phyloP scores from a whole-genome alignment of 1,140 invertebrate genomes.

The Cotesia chilonis region DNA sequence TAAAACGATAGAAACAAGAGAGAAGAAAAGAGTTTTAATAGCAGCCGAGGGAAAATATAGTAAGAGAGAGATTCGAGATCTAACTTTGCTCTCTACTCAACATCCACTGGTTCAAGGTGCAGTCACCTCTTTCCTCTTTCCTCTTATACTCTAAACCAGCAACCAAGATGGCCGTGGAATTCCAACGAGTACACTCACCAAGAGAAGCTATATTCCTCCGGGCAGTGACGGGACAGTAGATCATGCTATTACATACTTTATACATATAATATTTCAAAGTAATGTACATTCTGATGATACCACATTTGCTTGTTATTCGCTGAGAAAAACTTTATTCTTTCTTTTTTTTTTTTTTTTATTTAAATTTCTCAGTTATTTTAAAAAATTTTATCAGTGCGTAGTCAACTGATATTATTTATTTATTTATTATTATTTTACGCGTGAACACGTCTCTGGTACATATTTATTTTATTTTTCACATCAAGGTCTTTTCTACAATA shows the following conservation, averaged over 20 bases:
- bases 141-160: not conserved
- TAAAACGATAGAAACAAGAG: not conserved
- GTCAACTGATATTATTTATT: not conserved
- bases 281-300: slow-evolving; percentile 9
- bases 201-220: slow-evolving; percentile 39
- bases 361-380: too few relatives aligned
- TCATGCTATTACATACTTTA: slow-evolving; percentile 5
- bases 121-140: slow-evolving; percentile 49
- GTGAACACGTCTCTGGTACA: slow-evolving; percentile 9
- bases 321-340: not conserved
- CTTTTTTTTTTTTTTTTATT: not conserved
- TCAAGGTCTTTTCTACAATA: not conserved
- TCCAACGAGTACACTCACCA: slow-evolving; percentile 51
- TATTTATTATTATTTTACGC: slow-evolving; percentile 11
- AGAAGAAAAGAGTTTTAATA: slow-evolving; percentile 24
- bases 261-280: too few relatives aligned
- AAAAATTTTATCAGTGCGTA: not conserved
- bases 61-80: slow-evolving; percentile 8
- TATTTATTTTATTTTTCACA: not conserved
- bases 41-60: slow-evolving; percentile 17
- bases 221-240: slow-evolving; percentile 26
- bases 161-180: slow-evolving; percentile 50
- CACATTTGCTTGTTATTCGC: slow-evolving; percentile 5
- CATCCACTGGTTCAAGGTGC: slow-evolving; percentile 50
- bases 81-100: slow-evolving; percentile 34